A percentile compares a stretch with the other conserved stretches of the same genome.
Evolutionary conservation across 2,888 invertebrate genomes (phyloP).

Genomic region (Horisme vitalbata): DNA sequence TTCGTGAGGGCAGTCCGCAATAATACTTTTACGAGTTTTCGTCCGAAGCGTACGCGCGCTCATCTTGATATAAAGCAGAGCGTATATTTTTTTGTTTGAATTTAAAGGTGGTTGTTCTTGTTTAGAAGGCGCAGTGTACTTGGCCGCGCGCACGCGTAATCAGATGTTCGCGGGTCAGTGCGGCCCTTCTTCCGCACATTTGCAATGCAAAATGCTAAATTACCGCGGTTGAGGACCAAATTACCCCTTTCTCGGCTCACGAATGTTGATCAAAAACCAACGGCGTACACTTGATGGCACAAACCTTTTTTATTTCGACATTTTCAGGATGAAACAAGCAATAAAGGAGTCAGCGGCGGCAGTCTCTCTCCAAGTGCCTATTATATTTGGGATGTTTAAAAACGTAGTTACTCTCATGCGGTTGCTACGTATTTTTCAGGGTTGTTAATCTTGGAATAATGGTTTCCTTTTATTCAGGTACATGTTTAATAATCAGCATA

Average conservation of each 20-base stretch:
- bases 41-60: not conserved
- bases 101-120: slow-evolving; percentile 1
- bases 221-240: slow-evolving; percentile 12
- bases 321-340: slow-evolving; percentile 15
- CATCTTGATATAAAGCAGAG: slow-evolving; percentile 4
- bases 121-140: slow-evolving; percentile 4
- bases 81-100: no score
- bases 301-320: slow-evolving; percentile 26
- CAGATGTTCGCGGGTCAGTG: slow-evolving; percentile 21
- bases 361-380: no score
- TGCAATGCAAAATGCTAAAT: slow-evolving; percentile 25
- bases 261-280: slow-evolving; percentile 17
- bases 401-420: no score
- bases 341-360: slow-evolving; percentile 6
- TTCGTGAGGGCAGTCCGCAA: no score
- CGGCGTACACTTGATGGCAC: slow-evolving; percentile 18
- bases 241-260: slow-evolving; percentile 20
- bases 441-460: no score
- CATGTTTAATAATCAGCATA: no score
- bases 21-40: no score
- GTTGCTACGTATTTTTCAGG: no score
- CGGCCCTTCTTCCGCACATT: slow-evolving; percentile 22
- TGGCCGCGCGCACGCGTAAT: slow-evolving; percentile 11
- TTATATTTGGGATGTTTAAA: no score
- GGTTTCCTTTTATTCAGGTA: no score